Percentiles rank a stretch among this genome's conserved stretches.
These are phyloP conservation scores for Embiotoca jacksoni DNA, from an alignment of 2,113 vertebrate species.

Conservation along the genomic window DNA sequence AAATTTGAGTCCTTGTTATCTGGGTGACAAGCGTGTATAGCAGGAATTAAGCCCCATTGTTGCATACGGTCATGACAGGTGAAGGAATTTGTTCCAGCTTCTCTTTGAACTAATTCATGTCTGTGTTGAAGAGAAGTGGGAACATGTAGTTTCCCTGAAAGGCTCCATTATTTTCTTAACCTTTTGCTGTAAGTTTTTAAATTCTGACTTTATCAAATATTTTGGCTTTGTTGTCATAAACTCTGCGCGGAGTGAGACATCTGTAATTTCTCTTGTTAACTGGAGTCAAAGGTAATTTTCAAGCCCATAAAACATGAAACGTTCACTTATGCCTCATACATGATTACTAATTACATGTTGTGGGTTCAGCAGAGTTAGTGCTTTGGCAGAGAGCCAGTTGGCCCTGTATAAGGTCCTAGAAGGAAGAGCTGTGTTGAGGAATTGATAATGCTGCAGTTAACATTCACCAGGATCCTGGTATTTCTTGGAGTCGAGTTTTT, in stretches of 20 bases:
- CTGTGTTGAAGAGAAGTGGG: neutral
- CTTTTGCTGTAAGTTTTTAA: no score
- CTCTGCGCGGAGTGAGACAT: no score
- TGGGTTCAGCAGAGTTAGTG: neutral
- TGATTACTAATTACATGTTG: neutral
- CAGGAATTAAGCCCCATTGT: conserved; percentile 23
- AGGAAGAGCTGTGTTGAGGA: neutral
- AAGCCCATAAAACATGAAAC: neutral
- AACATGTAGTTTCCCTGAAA: neutral
- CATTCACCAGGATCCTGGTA: neutral
- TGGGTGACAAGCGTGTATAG: neutral
- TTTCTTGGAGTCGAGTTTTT: neutral
- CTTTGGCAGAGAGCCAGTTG: neutral
- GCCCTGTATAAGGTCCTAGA: neutral
- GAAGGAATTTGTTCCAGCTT: conserved; percentile 39
- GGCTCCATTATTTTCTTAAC: neutral
- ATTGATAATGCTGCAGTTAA: conserved; percentile 2
- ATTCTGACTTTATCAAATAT: no score
- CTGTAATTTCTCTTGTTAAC: no score
- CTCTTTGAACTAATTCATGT: neutral
- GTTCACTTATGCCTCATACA: neutral
- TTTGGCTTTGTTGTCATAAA: no score
- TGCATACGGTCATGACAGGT: conserved; percentile 41
- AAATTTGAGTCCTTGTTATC: conserved; percentile 32
- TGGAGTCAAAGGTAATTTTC: no score